A percentile compares a stretch with the other conserved stretches of the same genome.
Conservation (phyloP, 2,888 invertebrate genomes). For the Pterostichus niger region DNA sequence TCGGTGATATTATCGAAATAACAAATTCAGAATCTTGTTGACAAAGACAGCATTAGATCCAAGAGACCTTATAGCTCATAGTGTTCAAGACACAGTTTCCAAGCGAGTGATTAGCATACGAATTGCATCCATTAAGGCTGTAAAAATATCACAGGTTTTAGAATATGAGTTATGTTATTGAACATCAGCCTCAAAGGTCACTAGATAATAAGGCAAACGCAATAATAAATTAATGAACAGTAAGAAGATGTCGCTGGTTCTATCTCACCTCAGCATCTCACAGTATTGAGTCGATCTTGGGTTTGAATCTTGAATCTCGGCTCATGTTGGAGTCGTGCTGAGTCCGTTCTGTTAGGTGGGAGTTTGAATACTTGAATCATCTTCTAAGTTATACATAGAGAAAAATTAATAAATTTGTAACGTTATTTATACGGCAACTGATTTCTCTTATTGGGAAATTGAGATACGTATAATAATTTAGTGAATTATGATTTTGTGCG, state of each 20-base stretch:
- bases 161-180: constrained; percentile 63
- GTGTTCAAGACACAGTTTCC: constrained; percentile 29
- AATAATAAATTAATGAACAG: constrained; percentile 63
- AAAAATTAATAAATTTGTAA: constrained; percentile 56
- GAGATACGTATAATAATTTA: constrained; percentile 55
- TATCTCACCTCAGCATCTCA: not conserved
- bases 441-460: constrained; percentile 62
- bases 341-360: constrained; percentile 23
- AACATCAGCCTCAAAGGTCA: constrained; percentile 46
- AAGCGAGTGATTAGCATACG: constrained; percentile 70
- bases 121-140: constrained; percentile 70
- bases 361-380: constrained; percentile 2
- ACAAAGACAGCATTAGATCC: constrained; percentile 24
- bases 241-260: constrained; percentile 53
- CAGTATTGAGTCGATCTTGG: too few relatives aligned
- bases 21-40: constrained; percentile 26
- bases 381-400: constrained; percentile 1
- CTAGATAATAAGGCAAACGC: constrained; percentile 62
- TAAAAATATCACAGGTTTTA: constrained; percentile 70
- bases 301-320: constrained; percentile 10
- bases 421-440: constrained; percentile 58
- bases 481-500: constrained; percentile 13
- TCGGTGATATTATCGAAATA: constrained; percentile 22
- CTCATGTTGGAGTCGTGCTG: constrained; percentile 1
- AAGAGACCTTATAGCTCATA: constrained; percentile 25